A percentile compares a stretch with the other conserved stretches of the same genome.
Conservation (phyloP, 1,140 invertebrate genomes). For the Ladona fulva region DNA sequence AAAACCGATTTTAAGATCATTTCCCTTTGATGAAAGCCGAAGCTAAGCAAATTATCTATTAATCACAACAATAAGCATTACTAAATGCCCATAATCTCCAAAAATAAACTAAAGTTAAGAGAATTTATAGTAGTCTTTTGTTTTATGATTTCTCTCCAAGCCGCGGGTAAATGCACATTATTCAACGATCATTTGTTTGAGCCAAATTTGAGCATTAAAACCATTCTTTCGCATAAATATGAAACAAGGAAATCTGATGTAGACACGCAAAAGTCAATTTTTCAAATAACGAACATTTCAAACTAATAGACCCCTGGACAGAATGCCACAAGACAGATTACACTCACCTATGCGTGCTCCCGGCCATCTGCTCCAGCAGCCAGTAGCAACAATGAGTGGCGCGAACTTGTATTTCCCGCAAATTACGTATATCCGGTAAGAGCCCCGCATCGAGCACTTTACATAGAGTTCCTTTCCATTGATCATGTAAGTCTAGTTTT, state of each 20-base stretch:
- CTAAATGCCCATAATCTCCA: neutral
- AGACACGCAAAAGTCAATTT: no score
- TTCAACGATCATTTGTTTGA: no score
- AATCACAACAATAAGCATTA: neutral
- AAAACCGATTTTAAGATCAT: neutral
- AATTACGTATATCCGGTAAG: slow-evolving; percentile 15
- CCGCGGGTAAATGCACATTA: neutral
- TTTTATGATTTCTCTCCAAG: neutral
- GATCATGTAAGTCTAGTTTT: no score
- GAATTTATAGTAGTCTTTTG: neutral
- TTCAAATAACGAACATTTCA: neutral
- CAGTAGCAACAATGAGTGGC: slow-evolving; percentile 17
- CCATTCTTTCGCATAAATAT: no score
- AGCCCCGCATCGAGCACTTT: neutral
- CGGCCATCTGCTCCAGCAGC: neutral
- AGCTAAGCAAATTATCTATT: neutral
- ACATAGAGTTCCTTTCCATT: no score
- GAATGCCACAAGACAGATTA: neutral
- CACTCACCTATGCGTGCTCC: neutral
- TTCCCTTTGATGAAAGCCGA: neutral
- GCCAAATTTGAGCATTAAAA: no score
- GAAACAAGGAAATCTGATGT: no score
- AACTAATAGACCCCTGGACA: neutral
- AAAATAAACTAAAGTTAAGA: neutral
- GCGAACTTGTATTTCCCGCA: slow-evolving; percentile 17